phyloP scores from a whole-genome alignment of 35 echinoderm and acorn worm species.

The Lytechinus pictus region DNA sequence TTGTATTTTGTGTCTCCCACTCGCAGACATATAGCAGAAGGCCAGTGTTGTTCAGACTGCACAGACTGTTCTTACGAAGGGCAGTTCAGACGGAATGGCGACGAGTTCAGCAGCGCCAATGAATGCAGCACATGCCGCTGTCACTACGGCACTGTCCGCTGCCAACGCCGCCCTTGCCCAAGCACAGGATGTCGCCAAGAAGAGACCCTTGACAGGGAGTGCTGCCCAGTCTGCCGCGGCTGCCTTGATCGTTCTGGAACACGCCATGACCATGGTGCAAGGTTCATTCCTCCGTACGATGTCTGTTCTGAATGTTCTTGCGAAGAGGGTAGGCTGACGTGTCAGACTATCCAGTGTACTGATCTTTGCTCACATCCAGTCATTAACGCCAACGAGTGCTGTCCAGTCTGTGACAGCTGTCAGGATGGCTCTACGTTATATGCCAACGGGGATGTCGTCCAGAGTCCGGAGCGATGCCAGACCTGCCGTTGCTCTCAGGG shows the following conservation, averaged over 20 bases:
- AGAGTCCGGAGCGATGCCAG: conserved; percentile 67
- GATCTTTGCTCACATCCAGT: conserved; percentile 73
- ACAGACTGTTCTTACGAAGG: conserved; percentile 88
- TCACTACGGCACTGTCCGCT: conserved; percentile 77
- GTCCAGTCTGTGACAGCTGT: conserved; percentile 87
- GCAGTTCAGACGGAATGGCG: conserved; percentile 64
- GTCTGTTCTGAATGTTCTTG: conserved; percentile 85
- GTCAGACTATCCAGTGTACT: conserved; percentile 68
- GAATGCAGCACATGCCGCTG: conserved; percentile 77
- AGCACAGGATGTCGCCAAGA: conserved; percentile 54
- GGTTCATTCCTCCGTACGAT: conserved; percentile 66
- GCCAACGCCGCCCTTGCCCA: conserved; percentile 66
- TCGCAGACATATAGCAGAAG: conserved; percentile 40
- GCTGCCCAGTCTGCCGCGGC: conserved; percentile 87
- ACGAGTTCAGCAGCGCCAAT: conserved; percentile 69
- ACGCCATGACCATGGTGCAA: conserved; percentile 58
- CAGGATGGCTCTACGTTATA: conserved; percentile 64
- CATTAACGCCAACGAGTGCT: conserved; percentile 67
- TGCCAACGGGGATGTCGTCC: conserved; percentile 50
- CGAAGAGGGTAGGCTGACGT: conserved; percentile 70
- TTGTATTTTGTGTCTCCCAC: not conserved
- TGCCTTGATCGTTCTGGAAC: conserved; percentile 78
- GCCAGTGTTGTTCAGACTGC: conserved; percentile 91
- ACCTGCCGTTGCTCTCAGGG: conserved; percentile 71
- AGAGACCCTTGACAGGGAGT: conserved; percentile 61